A percentile compares a stretch with the other conserved stretches of the same genome.
Evolutionary conservation across 2,797 vertebrate species (phyloP).

Genomic region (Manis crassicaudata): DNA sequence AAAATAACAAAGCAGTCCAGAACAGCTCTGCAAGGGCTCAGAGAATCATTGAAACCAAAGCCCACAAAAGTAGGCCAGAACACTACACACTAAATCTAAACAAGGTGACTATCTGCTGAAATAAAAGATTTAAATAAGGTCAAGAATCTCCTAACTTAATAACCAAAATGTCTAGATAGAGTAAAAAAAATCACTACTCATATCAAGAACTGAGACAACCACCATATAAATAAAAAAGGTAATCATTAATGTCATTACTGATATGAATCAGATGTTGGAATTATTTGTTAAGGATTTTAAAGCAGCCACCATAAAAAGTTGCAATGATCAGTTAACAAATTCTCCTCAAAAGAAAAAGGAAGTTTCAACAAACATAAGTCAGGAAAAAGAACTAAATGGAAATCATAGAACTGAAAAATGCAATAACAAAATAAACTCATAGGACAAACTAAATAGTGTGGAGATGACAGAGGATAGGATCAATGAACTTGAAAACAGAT

Average conservation of each 20-base stretch:
- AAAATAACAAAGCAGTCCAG: not conserved
- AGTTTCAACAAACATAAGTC: not conserved
- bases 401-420: not conserved
- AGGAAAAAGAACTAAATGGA: not conserved
- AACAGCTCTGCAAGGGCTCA: not conserved
- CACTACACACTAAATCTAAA: not conserved
- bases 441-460: not conserved
- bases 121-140: not conserved
- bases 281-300: not conserved
- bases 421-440: constrained; percentile 7
- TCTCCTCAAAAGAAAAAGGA: not conserved
- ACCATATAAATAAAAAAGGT: not conserved
- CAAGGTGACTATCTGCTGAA: not conserved
- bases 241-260: not conserved
- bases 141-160: not conserved
- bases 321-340: not conserved
- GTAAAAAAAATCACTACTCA: not conserved
- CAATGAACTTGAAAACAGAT: not conserved
- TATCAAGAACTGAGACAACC: not conserved
- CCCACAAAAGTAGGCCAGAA: not conserved
- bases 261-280: not conserved
- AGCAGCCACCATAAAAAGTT: not conserved
- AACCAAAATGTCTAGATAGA: not conserved
- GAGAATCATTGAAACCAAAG: not conserved
- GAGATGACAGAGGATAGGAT: not conserved